Base-by-base conservation (phyloP, 2,797 vertebrate genomes). In the Ciconia nigra region DNA sequence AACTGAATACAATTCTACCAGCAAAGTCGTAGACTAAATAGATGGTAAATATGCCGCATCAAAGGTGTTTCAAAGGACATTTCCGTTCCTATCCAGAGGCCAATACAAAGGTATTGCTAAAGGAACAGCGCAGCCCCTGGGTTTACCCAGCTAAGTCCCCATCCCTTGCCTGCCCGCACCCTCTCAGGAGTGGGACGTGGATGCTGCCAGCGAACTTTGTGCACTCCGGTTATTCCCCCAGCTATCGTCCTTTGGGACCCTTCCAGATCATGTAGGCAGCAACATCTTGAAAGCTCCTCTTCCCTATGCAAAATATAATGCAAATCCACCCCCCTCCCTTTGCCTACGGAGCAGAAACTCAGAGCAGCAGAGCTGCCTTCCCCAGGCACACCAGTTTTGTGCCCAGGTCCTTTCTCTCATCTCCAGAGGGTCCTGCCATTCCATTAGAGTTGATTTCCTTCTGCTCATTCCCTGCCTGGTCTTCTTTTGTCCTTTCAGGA, bases 361-460 rank as follows among this genome's bases (percentile, higher is more conserved):
- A 8, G 72, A 13, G 0, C 76, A 62, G 67, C 61, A 73, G 26
- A n/a, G 20, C 61, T 42, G 26, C 63, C 80, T 46, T 26, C 29
- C 83, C 72, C 0, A 0, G n/a, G 22, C 51, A 62, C 28, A 2
- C 13, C 3, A 33, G 7, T 7, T 47, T 39, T 51, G 54, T 41
- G 62, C 31, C 54, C 74, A 35, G 33, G 33, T 65, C 51, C 76
- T 16, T 58, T 4, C 63, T 54, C 63, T 42, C 31, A 1, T 24
- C 57, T 66, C 65, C 69, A 42, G 37, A 41, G 13, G 25, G 17
- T 70, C 51, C 69, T 77, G 28, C 55, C 39, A 7, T 29, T 51
- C 79, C 80, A 16, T 8, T 29, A n/a, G 28, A 54, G 55, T 17
- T 3, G 5, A 12, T 20, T 72, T 59, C 51, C 79, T 58, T 14